These are phyloP conservation scores for Cosmia pyralina DNA, from an alignment of 2,888 invertebrate genomes.

Conservation along the genomic window DNA sequence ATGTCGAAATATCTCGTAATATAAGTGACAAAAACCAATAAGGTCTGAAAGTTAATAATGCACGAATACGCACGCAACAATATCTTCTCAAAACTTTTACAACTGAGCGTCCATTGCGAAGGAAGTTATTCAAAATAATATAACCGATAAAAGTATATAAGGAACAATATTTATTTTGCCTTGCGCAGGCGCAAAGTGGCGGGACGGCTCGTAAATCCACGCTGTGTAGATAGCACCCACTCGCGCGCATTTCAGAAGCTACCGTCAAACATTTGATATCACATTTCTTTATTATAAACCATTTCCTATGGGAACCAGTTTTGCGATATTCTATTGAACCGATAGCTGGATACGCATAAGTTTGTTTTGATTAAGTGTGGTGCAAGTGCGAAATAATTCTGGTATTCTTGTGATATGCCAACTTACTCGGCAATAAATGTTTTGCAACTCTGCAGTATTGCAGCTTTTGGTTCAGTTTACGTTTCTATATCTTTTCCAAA, in stretches of 20 bases:
- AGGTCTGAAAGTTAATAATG: background rate
- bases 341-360: slow-evolving; percentile 55
- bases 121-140: slow-evolving; percentile 55
- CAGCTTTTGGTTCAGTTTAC: background rate
- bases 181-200: slow-evolving; percentile 72
- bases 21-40: background rate
- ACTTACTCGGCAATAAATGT: slow-evolving; percentile 1
- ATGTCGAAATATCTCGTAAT: background rate
- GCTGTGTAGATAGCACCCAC: slow-evolving; percentile 79
- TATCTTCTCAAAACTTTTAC: slow-evolving; percentile 43
- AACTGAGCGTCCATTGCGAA: slow-evolving; percentile 42
- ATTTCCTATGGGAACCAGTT: slow-evolving; percentile 65
- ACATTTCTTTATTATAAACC: slow-evolving; percentile 75
- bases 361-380: slow-evolving; percentile 57
- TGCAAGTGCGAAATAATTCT: slow-evolving; percentile 39
- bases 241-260: slow-evolving; percentile 85
- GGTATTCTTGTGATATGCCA: slow-evolving; percentile 13
- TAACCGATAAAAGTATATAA: slow-evolving; percentile 61
- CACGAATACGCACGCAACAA: background rate
- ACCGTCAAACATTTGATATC: slow-evolving; percentile 80
- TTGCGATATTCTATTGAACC: slow-evolving; percentile 60
- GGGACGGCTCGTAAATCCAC: slow-evolving; percentile 76
- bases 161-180: slow-evolving; percentile 56
- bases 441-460: background rate
- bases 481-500: no score